Base-by-base conservation (phyloP, 2,113 vertebrate species). In the Puntigrus tetrazona region DNA sequence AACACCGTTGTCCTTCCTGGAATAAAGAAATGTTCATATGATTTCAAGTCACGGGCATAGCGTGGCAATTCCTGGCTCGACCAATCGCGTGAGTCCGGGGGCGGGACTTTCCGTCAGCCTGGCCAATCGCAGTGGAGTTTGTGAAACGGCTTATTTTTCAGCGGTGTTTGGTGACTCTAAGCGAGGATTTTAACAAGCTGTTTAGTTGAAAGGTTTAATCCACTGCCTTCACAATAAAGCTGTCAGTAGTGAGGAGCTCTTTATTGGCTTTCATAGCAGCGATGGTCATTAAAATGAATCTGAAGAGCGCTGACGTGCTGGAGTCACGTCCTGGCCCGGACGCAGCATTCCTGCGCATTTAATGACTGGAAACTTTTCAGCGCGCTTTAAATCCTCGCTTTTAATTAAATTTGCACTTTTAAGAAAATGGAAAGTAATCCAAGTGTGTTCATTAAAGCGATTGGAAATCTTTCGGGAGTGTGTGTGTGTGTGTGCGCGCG, bases 351-450 rank as follows among this genome's bases (percentile, higher is more conserved):
- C 83, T 74, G 82, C 43, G 63, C 75, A 1, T 41, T 29, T 85
- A 84, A 84, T 87, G 78, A 88, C 80, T 88, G 87, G 84, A 87
- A 89, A 86, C 59, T 82, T 85, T 85, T 84, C 78, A 59, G 52
- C 67, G 82, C 69, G 27, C 45, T 67, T 70, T 20, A 67, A 59
- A 67, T 89, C 70, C 80, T 88, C 47, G 1, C 7, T 57, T 57
- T 84, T 65, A 88, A 67, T 84, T 79, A 84, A 85, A 82, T 81
- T 59, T 84, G 70, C 63, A 55, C 90, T 91, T 45, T 91, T 90
- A 91, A 63, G 36, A 91, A 92, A 88, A 94, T 93, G 90, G 90
- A 92, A 94, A 91, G 93, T 22, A 89, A 86, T 89, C 86, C 18
- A 78, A 75, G 31, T 69, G 73, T 87, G 90, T 83, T 88, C 84